A percentile compares a stretch with the other conserved stretches of the same genome.
Evolutionary conservation across 1,140 invertebrate species (phyloP).

Genomic region (Caligus rogercresseyi): DNA sequence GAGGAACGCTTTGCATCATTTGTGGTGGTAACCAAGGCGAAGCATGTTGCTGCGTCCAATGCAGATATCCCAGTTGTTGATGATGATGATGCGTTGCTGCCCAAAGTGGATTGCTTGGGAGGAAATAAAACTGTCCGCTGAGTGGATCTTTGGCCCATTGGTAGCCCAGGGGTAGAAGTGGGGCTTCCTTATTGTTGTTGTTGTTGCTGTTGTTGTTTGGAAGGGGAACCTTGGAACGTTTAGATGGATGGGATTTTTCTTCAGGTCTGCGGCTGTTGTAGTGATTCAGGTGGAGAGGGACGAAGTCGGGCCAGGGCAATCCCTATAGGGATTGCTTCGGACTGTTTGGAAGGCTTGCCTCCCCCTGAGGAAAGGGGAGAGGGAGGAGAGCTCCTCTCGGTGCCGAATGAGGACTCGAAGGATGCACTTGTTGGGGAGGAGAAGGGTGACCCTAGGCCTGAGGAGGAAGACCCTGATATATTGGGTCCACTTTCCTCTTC

Average conservation of each 20-base stretch:
- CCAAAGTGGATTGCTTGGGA: conserved; percentile 33
- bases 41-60: not conserved
- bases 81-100: no score
- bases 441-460: not conserved
- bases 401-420: not conserved
- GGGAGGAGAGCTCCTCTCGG: not conserved
- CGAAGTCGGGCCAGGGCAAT: not conserved
- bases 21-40: not conserved
- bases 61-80: not conserved
- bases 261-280: not conserved
- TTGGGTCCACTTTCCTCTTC: not conserved
- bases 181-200: no score
- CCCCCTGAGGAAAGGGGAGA: no score
- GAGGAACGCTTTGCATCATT: not conserved
- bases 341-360: not conserved
- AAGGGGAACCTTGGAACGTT: not conserved
- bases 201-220: not conserved
- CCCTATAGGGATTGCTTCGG: not conserved
- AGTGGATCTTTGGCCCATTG: conserved; percentile 62
- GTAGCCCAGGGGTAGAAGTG: conserved; percentile 36
- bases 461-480: not conserved
- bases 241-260: not conserved
- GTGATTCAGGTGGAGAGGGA: no score
- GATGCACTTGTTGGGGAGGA: not conserved
- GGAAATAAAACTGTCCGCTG: conserved; percentile 53